Evolutionary conservation across 2,888 invertebrate genomes (phyloP), one percentile per base, ranked within the genome.

Genomic region (Periphyllus acericola): DNA sequence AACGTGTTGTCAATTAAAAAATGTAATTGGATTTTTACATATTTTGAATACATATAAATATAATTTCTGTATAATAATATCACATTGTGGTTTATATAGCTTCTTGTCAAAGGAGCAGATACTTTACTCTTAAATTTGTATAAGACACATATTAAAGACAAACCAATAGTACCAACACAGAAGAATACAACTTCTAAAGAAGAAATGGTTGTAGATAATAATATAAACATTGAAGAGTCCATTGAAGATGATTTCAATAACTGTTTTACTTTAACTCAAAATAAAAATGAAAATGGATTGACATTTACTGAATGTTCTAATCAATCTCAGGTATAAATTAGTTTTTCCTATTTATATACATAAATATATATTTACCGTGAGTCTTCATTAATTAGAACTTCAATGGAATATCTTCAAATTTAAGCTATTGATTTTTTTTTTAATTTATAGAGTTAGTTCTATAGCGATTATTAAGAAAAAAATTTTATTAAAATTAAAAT

Each of bases 1-100:
- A 90, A 96, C 96, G 14, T 97, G 97, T 91, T 94, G 93, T 90
- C 98, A 98, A 91, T 92, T 98, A 34, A 95, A 95, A 90, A 91
- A 92, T 90, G 91, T 92, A 89, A 78, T 60, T 36, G 1, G 25
- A 21, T 79, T 79, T n/a, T 19, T 68, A 82, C 3, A 40, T 74
- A 36, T 71, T 74, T 46, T 80, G 4, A 32, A 46, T 46, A 40
- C 40, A 68, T 36, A 71, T 34, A 82, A 25, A 46, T 52, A 14
- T 84, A n/a, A 36, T 32, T 89, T 46, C 14, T 36, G 17, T 84
- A 46, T 29, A 55, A 9, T 46, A 25, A 32, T 66, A 66, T 66
- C 52, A 29, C 46, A 84, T 55, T 72, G 88, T 79, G 25, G 17
- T 29, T 71, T 84, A 87, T 89, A n/a, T 79, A 90, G 89, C 83